Percentiles rank a stretch among this genome's conserved stretches.
Evolutionary conservation across 2,888 invertebrate genomes (phyloP).

Genomic region (Aspidapion aeneum): DNA sequence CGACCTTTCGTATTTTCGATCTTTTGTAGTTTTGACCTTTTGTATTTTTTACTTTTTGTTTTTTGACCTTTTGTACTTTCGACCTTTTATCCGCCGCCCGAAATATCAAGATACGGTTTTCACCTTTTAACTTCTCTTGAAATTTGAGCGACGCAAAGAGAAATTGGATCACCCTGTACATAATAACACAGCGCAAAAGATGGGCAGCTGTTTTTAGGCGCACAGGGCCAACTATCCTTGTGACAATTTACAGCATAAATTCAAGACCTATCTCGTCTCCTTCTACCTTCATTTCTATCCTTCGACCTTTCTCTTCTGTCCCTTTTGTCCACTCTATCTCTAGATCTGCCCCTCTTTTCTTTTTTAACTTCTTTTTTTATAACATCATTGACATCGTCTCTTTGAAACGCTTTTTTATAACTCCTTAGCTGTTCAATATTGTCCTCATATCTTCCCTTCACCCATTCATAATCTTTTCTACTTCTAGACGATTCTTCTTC

Average conservation of each 20-base stretch:
- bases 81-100: too few relatives aligned
- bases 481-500: slow-evolving; percentile 11
- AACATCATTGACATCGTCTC: neutral
- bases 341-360: neutral
- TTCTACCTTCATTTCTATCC: neutral
- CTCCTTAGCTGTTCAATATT: slow-evolving; percentile 28
- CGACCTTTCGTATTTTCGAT: too few relatives aligned
- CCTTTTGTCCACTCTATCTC: neutral
- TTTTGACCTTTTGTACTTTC: too few relatives aligned
- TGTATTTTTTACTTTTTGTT: too few relatives aligned
- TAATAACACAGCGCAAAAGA: too few relatives aligned
- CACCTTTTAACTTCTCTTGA: too few relatives aligned
- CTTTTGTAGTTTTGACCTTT: too few relatives aligned
- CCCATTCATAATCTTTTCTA: slow-evolving; percentile 29
- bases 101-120: too few relatives aligned
- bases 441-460: slow-evolving; percentile 31
- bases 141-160: too few relatives aligned
- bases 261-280: neutral
- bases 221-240: too few relatives aligned
- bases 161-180: too few relatives aligned
- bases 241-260: neutral
- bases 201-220: too few relatives aligned
- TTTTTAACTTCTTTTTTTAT: neutral
- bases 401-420: slow-evolving; percentile 18
- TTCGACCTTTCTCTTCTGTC: neutral